phyloP scores from a whole-genome alignment of 35 echinoderm and acorn worm species.

The Heliocidaris erythrogramma region DNA sequence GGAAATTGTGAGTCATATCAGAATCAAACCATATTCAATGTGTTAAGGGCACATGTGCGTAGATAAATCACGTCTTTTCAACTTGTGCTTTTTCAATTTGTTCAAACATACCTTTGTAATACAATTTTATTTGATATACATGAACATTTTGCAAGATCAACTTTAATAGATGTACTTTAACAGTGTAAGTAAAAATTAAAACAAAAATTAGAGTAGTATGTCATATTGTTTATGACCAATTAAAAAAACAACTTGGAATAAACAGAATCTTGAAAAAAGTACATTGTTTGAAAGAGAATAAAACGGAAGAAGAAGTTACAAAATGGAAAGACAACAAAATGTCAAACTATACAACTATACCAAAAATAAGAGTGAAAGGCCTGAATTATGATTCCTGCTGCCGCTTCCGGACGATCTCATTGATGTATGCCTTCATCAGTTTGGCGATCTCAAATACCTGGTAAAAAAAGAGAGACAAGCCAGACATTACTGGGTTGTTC shows the following conservation, averaged over 20 bases:
- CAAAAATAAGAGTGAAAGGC: background rate
- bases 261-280: background rate
- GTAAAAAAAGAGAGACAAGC: background rate
- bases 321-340: background rate
- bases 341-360: background rate
- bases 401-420: conserved; percentile 92
- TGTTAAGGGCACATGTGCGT: no score
- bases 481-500: background rate
- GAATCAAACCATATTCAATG: background rate
- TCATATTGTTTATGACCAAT: background rate
- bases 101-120: no score
- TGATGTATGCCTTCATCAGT: conserved; percentile 99
- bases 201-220: no score
- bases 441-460: conserved; percentile 99
- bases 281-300: background rate
- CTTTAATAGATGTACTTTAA: no score
- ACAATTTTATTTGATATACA: no score
- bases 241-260: background rate
- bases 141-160: no score
- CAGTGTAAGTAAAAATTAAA: no score
- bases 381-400: conserved; percentile 62
- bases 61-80: no score
- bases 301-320: background rate
- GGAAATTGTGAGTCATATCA: background rate
- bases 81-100: no score